Evolutionary conservation across 2,797 vertebrate genomes (phyloP).

Genomic region (Rhabdophis nuchalis): DNA sequence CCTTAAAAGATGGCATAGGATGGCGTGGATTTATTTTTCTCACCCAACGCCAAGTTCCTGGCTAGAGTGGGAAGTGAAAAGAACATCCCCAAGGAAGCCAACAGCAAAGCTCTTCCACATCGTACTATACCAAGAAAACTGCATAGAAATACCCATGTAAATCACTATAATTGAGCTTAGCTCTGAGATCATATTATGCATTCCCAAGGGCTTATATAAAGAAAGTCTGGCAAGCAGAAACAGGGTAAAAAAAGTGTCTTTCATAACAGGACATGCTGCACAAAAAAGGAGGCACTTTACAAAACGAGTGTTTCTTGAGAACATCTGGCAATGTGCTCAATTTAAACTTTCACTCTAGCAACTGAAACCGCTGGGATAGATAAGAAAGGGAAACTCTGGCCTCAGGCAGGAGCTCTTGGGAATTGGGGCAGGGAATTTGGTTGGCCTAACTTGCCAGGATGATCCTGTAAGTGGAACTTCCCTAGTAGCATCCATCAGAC

Average conservation of each 20-base stretch:
- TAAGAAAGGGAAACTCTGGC: not conserved
- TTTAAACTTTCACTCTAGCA: not conserved
- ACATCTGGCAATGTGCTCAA: not conserved
- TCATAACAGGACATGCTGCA: not conserved
- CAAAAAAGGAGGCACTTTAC: not conserved
- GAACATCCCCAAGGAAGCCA: not conserved
- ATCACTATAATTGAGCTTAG: not conserved
- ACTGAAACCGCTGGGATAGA: not conserved
- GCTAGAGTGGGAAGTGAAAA: not conserved
- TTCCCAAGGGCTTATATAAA: not conserved
- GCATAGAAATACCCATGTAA: not conserved
- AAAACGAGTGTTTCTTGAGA: not conserved
- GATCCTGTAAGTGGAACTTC: not conserved
- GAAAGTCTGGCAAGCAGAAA: not conserved
- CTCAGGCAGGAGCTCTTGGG: not conserved
- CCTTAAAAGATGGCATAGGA: not conserved
- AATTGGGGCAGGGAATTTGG: not conserved
- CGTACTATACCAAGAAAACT: not conserved
- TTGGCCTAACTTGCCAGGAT: not conserved
- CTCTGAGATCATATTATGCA: not conserved
- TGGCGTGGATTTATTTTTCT: not conserved
- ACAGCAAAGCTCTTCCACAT: not conserved
- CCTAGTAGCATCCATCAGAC: not conserved
- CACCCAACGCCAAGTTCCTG: not conserved
- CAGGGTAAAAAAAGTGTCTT: not conserved